phyloP scores from a whole-genome alignment of 2,797 vertebrate genomes.

The Sebastiscus tertius region DNA sequence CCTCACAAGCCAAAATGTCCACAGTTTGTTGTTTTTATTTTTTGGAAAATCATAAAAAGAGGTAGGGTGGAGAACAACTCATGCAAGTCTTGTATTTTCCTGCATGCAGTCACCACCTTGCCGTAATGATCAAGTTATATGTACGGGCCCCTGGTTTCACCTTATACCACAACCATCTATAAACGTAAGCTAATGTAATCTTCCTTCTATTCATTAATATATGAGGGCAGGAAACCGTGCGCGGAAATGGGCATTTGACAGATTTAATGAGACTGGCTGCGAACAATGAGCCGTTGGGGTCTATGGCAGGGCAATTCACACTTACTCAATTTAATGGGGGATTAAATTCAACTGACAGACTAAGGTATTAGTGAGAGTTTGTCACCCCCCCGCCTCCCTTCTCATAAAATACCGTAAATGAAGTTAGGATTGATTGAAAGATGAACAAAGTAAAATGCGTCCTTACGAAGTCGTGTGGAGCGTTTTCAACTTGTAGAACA shows the following conservation, averaged over 20 bases:
- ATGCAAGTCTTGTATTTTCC: neutral
- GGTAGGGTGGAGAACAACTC: neutral
- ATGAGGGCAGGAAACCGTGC: slow-evolving; percentile 62
- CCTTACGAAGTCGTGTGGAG: neutral
- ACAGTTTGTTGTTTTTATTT: neutral
- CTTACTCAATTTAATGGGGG: slow-evolving; percentile 76
- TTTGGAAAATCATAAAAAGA: neutral
- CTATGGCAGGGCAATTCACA: slow-evolving; percentile 60
- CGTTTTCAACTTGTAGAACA: slow-evolving; percentile 10
- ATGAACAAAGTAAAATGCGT: slow-evolving; percentile 35
- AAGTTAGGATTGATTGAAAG: slow-evolving; percentile 31
- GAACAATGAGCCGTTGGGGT: slow-evolving; percentile 69
- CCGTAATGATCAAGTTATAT: slow-evolving; percentile 45
- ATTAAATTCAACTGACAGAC: slow-evolving; percentile 77
- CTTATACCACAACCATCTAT: slow-evolving; percentile 30
- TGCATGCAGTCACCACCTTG: slow-evolving; percentile 17
- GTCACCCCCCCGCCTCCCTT: slow-evolving; percentile 52
- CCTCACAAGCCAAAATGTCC: neutral
- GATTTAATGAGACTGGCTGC: slow-evolving; percentile 77
- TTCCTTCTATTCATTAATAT: slow-evolving; percentile 72
- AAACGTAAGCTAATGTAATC: slow-evolving; percentile 62
- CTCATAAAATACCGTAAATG: slow-evolving; percentile 34
- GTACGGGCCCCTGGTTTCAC: slow-evolving; percentile 21
- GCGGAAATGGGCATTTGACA: slow-evolving; percentile 73
- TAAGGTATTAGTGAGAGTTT: slow-evolving; percentile 58